These are phyloP conservation scores for Mesitornis unicolor DNA, from an alignment of 2,113 vertebrate genomes.

Conservation along the genomic window DNA sequence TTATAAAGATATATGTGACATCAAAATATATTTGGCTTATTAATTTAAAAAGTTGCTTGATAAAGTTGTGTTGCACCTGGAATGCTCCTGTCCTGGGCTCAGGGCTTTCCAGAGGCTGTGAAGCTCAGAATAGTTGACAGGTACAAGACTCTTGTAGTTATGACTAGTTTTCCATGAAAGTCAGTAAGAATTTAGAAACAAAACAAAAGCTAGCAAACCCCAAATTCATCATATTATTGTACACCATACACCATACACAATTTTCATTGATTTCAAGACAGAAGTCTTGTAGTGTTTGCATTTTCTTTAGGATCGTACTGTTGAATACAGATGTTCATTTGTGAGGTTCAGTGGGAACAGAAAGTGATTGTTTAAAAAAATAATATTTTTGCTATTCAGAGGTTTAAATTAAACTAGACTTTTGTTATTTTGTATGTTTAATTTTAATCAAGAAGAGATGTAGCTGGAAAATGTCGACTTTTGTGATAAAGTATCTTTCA, in stretches of 20 bases:
- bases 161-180: neutral
- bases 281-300: neutral
- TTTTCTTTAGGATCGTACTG: neutral
- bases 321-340: neutral
- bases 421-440: neutral
- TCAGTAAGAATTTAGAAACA: neutral
- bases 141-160: rapidly evolving
- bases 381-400: neutral
- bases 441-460: neutral
- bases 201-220: neutral
- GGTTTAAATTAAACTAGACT: neutral
- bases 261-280: neutral
- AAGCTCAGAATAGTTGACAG: neutral
- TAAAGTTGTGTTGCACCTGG: neutral
- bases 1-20: neutral
- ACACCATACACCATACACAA: neutral
- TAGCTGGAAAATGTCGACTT: neutral
- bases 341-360: neutral
- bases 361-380: neutral
- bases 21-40: neutral
- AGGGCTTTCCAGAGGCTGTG: neutral
- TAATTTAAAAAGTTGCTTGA: neutral
- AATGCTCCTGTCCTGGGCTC: neutral
- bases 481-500: neutral
- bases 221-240: neutral